Conservation (phyloP, 2,797 vertebrate genomes). For the Manis pentadactyla region DNA sequence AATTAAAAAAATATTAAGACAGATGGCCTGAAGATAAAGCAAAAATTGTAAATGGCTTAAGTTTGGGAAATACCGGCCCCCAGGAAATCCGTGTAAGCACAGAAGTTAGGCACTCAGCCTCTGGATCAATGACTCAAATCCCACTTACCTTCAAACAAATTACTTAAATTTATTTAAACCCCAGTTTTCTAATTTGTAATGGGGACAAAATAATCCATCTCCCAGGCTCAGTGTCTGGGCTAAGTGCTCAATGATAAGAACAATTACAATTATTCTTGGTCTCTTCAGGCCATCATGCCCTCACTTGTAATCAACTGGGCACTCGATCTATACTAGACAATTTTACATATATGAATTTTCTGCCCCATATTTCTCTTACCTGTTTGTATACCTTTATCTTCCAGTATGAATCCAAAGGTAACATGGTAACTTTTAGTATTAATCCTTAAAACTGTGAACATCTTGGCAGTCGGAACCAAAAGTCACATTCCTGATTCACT, state of each 20-base stretch:
- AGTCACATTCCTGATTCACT: background rate
- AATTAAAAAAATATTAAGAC: constrained; percentile 22
- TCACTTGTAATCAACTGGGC: background rate
- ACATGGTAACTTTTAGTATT: background rate
- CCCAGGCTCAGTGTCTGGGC: background rate
- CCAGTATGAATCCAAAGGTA: background rate
- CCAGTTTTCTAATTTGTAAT: background rate
- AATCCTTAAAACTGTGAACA: constrained; percentile 35
- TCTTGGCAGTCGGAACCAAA: constrained; percentile 42
- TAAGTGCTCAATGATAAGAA: background rate
- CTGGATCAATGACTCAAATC: background rate
- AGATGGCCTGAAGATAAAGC: constrained; percentile 2
- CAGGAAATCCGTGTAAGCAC: background rate
- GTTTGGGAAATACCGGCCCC: constrained; percentile 7
- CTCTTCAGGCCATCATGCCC: background rate
- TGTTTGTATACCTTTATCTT: background rate
- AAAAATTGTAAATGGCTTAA: background rate
- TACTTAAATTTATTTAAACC: background rate
- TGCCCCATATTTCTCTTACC: background rate
- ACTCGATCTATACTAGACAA: background rate
- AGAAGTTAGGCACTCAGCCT: background rate
- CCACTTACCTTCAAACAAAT: background rate
- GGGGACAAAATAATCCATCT: background rate
- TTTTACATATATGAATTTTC: background rate
- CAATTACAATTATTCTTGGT: background rate